These are phyloP conservation scores for Lithosia quadra DNA, from an alignment of 2,888 invertebrate genomes.

Conservation along the genomic window DNA sequence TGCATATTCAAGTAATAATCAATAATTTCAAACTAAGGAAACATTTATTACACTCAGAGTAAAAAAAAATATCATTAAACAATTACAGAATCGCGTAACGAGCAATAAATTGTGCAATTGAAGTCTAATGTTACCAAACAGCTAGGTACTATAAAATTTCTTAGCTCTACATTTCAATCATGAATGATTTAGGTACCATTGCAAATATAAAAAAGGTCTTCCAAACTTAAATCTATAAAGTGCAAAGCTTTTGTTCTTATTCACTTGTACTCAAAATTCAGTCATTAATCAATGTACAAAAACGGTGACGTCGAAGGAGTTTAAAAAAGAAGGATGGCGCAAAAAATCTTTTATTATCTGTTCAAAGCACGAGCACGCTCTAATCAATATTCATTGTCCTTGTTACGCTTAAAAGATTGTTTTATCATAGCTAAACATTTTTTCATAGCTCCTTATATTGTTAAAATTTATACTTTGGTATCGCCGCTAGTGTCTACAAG, in stretches of 20 bases:
- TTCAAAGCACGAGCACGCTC: constrained; percentile 55
- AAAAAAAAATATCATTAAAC: not conserved
- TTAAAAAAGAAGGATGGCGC: constrained; percentile 63
- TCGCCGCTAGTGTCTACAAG: not conserved
- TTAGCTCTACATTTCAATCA: constrained; percentile 4
- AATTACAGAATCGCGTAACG: not conserved
- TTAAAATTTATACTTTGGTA: constrained; percentile 11
- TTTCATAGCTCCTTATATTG: constrained; percentile 26
- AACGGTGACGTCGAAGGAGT: constrained; percentile 69
- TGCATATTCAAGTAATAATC: no score
- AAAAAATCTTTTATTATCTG: constrained; percentile 68
- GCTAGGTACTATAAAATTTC: constrained; percentile 19
- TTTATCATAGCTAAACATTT: constrained; percentile 44
- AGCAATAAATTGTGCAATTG: constrained; percentile 22
- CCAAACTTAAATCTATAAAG: constrained; percentile 58
- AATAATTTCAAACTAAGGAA: not conserved
- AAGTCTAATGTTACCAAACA: constrained; percentile 36
- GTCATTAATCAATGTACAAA: constrained; percentile 73
- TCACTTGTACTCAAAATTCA: constrained; percentile 61
- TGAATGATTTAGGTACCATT: constrained; percentile 26
- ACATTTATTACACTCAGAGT: not conserved
- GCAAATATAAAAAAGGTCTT: constrained; percentile 29
- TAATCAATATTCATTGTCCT: constrained; percentile 64
- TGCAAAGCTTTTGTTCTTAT: constrained; percentile 53
- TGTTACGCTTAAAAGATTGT: constrained; percentile 43